These are phyloP conservation scores for Hemicentrotus pulcherrimus DNA, from an alignment of 35 echinoderm and acorn worm species.

Conservation along the genomic window DNA sequence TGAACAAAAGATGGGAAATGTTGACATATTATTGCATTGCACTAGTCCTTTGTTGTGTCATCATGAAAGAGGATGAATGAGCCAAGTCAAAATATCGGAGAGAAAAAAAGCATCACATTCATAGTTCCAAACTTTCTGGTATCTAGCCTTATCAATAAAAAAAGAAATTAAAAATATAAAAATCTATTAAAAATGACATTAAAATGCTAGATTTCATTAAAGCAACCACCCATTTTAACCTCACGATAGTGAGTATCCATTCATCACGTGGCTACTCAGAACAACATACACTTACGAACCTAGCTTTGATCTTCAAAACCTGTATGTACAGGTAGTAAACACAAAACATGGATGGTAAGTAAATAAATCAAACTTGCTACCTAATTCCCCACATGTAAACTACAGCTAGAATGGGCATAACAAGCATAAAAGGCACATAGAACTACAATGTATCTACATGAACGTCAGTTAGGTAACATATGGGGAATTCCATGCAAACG, in stretches of 20 bases:
- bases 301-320: not conserved
- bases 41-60: too few relatives aligned
- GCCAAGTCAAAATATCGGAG: not conserved
- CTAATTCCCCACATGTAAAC: not conserved
- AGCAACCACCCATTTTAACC: not conserved
- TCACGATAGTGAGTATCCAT: not conserved
- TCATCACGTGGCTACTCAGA: not conserved
- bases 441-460: not conserved
- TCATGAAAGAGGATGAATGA: too few relatives aligned
- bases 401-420: not conserved
- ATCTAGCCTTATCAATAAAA: not conserved
- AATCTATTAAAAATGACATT: not conserved
- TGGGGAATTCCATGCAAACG: conserved; percentile 44
- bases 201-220: too few relatives aligned
- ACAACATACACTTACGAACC: not conserved
- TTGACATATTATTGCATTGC: too few relatives aligned
- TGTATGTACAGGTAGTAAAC: not conserved
- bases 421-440: not conserved
- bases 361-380: not conserved
- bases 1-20: too few relatives aligned
- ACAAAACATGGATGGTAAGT: not conserved
- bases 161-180: too few relatives aligned
- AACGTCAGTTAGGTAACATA: not conserved
- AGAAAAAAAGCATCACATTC: not conserved
- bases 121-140: not conserved